These are phyloP conservation scores for Drosophila gunungcola DNA, from an alignment of 1,140 invertebrate genomes.

Conservation along the genomic window DNA sequence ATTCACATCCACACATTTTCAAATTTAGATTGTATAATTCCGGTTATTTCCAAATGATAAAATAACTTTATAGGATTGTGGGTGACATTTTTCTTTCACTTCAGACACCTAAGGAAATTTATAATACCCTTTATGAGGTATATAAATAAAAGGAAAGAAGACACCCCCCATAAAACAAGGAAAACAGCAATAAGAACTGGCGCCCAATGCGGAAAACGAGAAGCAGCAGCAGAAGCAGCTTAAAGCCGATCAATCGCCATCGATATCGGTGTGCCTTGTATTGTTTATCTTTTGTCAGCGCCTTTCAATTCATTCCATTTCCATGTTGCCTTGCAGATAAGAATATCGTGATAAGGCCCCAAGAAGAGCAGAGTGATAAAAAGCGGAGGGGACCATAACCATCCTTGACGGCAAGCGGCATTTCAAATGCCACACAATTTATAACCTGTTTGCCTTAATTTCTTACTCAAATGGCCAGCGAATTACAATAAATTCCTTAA, in stretches of 20 bases:
- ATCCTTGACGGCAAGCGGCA: conserved; percentile 36
- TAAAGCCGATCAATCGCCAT: conserved; percentile 45
- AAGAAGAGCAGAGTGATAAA: conserved; percentile 11
- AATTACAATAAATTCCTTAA: conserved; percentile 78
- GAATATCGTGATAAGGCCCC: conserved; percentile 25
- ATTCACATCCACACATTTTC: too few species aligned
- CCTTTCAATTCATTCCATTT: conserved; percentile 57
- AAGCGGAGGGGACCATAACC: background rate
- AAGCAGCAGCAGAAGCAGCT: conserved; percentile 14
- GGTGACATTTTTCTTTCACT: too few species aligned
- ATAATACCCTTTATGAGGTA: background rate
- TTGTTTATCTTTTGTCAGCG: conserved; percentile 46
- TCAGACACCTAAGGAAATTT: background rate
- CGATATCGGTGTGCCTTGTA: conserved; percentile 38
- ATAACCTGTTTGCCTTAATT: conserved; percentile 69
- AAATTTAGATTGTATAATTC: background rate
- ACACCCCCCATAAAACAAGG: background rate
- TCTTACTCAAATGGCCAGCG: conserved; percentile 62
- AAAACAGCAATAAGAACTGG: conserved; percentile 7
- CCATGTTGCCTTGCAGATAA: conserved; percentile 45
- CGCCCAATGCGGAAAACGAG: conserved; percentile 2
- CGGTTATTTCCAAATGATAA: background rate
- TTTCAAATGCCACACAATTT: conserved; percentile 47
- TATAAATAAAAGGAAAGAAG: background rate
- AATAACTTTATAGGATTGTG: too few species aligned